Conservation (phyloP, 2,797 vertebrate genomes). For the Lacerta viridis region DNA sequence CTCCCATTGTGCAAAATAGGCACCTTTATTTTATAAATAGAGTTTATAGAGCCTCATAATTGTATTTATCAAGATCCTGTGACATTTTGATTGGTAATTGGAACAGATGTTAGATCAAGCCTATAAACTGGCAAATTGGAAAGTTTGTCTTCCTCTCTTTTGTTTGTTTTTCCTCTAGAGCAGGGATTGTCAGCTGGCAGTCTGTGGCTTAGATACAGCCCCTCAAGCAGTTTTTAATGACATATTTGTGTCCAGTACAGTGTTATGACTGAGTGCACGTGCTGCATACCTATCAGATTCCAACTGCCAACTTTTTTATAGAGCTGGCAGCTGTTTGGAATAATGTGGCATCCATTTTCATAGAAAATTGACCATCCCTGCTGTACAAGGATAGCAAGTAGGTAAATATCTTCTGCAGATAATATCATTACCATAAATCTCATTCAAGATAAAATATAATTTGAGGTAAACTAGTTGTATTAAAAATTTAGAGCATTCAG, state of each 20-base stretch:
- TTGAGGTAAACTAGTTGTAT: background rate
- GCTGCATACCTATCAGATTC: too few species aligned
- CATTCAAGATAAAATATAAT: background rate
- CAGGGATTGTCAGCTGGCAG: background rate
- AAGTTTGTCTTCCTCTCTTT: background rate
- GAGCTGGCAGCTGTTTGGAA: background rate
- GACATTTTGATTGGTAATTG: background rate
- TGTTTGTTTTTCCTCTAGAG: background rate
- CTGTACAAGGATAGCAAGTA: background rate
- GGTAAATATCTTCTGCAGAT: slow-evolving; percentile 7
- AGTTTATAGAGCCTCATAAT: background rate
- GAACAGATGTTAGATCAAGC: background rate
- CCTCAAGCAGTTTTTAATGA: background rate
- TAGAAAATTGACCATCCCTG: background rate
- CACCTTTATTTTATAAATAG: background rate
- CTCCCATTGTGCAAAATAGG: background rate
- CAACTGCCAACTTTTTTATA: background rate
- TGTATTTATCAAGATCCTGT: background rate
- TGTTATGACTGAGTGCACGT: background rate
- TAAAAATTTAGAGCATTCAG: background rate
- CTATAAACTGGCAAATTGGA: background rate
- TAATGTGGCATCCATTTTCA: background rate
- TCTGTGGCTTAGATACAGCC: background rate
- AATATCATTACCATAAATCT: background rate
- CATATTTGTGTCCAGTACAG: background rate